Base-by-base conservation (phyloP, 1,140 invertebrate genomes). In the Brachionus rotundiformis region DNA sequence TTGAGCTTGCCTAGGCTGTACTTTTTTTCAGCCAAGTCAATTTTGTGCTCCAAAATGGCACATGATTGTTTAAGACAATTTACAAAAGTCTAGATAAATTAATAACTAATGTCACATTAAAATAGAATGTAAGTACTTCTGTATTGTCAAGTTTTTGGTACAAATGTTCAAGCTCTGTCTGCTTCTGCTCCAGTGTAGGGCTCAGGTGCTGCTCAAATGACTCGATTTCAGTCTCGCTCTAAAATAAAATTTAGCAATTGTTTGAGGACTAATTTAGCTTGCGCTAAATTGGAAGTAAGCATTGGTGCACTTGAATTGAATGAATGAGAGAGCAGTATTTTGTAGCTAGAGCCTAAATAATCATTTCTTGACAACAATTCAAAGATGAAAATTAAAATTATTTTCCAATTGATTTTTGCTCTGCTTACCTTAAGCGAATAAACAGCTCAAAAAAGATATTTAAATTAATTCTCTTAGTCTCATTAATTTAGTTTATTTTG, bases 151-250 rank as follows among this genome's bases (percentile, higher is more conserved):
- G n/a, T 44, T 73, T 73, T 3, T 8, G 25, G 39, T 44, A 73
- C 25, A 73, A 0, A 7, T 73, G 8, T 73, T 73, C 39, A 0
- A 73, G 25, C 41, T 73, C 16, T 23, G 36, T 73, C 29, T 73
- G 36, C 16, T 73, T 73, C n/a, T 31, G n/a, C 19, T 73, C 16
- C 19, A 73, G 19, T 44, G 23, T 41, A 19, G 68, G 68, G 11
- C 68, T 44, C 39, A 73, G 44, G 25, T 73, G 39, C 19, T 44
- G 13, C 23, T 25, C 39, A 27, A 73, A 73, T 25, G 68, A 23
- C 1, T 73, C 68, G 4, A 73, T 41, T 73, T 73, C 68, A 11
- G n/a, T 73, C 27, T 73, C 68, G 36, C 68, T 73, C 68, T 73
- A 31, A 65, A 65, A n/a, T 65, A n/a, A 27, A 65, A 31, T 29